Conservation (phyloP, 2,113 vertebrate genomes). For the Cephalophus harveyi region DNA sequence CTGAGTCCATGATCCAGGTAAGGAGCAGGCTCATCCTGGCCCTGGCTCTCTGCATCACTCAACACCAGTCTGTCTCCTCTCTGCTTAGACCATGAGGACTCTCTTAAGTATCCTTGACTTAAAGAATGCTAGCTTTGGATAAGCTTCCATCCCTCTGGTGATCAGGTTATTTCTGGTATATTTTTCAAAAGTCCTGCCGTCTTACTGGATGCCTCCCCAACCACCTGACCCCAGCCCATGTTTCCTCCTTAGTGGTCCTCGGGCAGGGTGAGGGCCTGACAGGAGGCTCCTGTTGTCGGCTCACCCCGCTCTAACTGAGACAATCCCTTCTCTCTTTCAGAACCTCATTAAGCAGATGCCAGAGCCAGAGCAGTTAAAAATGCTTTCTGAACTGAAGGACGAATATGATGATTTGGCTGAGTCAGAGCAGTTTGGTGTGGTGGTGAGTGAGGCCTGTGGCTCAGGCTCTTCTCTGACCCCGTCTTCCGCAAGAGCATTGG, state of each 20-base stretch:
- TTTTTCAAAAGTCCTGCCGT: neutral
- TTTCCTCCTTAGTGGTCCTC: neutral
- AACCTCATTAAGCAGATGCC: slow-evolving; percentile 90
- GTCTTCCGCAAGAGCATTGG: neutral
- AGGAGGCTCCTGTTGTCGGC: neutral
- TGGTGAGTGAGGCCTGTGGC: slow-evolving; percentile 79
- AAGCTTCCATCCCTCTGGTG: neutral
- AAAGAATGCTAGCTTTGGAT: neutral
- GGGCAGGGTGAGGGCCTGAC: neutral
- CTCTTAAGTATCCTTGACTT: neutral
- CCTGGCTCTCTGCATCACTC: neutral
- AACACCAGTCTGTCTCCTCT: neutral
- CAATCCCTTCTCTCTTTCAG: slow-evolving; percentile 68
- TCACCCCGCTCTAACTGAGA: neutral
- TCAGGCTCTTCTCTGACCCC: neutral
- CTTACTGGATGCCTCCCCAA: neutral
- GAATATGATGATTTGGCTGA: slow-evolving; percentile 90
- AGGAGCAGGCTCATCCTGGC: neutral
- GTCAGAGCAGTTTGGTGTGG: slow-evolving; percentile 89
- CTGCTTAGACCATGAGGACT: neutral
- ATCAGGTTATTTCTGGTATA: neutral
- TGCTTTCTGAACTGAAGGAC: slow-evolving; percentile 85
- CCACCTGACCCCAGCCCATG: neutral
- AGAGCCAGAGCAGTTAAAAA: slow-evolving; percentile 80
- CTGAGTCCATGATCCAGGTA: slow-evolving; percentile 87